Base-by-base conservation (phyloP, 1,140 invertebrate genomes). In the Littorina saxatilis region DNA sequence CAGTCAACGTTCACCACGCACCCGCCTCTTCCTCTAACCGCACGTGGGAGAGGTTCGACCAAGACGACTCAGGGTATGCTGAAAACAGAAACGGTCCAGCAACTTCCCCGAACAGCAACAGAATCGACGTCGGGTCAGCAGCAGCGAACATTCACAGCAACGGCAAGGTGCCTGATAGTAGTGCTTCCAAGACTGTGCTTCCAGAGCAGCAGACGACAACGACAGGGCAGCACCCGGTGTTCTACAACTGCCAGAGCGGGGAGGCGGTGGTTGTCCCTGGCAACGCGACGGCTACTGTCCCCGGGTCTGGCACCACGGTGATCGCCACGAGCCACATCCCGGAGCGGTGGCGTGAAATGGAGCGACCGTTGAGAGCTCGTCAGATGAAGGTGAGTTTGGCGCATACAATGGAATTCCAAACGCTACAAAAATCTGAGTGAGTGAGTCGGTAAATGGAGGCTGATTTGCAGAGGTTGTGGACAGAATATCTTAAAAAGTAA, bases 301-400 rank as follows among this genome's bases (percentile, higher is more conserved):
- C 73, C 52, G 35, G 77, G 0, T 70, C 80, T 23, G 85, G 85
- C 47, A 55, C 81, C 27, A 72, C 63, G 2, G 81, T 82, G 50
- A 86, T 86, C 32, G 40, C 76, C 29, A 86, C 85, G 7, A 79
- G 70, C 13, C 37, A 47, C 17, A 73, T 74, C n/a, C 79, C 79
- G 17, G 78, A 79, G 17, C 35, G 78, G 13, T 61, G 78, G 40
- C 61, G 61, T 13, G 55, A 79, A 11, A 39, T 70, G 35, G 32
- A 70, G 61, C 61, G 66, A 17, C 66, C 66, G 5, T 37, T 68
- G 15, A n/a, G 66, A 35, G 66, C 66, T 7, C 29, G 66, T n/a
- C 29, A 68, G 29, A 68, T 68, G 29, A 68, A 68, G 66, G 66
- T 68, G 29, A 9, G 27, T 29, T 17, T 35, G 23, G 58, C n/a